Base-by-base conservation (phyloP, 2,888 invertebrate species). In the Macrophya alboannulata region DNA sequence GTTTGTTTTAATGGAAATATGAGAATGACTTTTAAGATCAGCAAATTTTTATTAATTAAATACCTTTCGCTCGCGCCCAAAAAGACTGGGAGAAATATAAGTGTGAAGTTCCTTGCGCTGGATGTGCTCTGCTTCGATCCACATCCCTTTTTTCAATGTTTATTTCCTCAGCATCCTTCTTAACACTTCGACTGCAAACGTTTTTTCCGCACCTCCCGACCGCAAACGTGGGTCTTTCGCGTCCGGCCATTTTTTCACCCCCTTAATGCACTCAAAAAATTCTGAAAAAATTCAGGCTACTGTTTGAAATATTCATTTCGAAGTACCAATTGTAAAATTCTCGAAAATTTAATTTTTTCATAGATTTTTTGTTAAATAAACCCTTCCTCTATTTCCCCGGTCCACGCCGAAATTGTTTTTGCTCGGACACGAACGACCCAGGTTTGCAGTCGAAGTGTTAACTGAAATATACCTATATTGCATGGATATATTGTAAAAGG, bases 71-170 rank as follows among this genome's bases (percentile, higher is more conserved):
- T 97, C 97, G 62, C 96, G 95, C 92, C 96, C 96, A 71, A 97
- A 92, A 87, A 97, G 95, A 88, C 96, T 96, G 15, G 95, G 95
- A 9, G 97, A 95, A 87, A 97, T 94, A 94, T 97, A 98, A 91
- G 96, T 96, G 88, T 95, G 95, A 62, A 98, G 94, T 89, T 97
- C 97, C 93, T 96, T 97, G 91, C 97, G 96, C 88, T 97, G 97
- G 0, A 99, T 98, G 94, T 98, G 97, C 6, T 97, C 96, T 0
- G 98, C 98, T 94, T 98, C 97, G 65, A 97, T 95, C 90, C 96
- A 95, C 97, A 97, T 97, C 68, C 97, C 97, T 74, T 97, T 96
- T 91, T 96, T 96, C 85, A 95, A 93, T 94, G 91, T 95, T 96
- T 86, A 95, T 94, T 88, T 91, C 91, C 76, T 92, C 95, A 0